Evolutionary conservation across 2,113 vertebrate species (phyloP).

Genomic region (Albula glossodonta): DNA sequence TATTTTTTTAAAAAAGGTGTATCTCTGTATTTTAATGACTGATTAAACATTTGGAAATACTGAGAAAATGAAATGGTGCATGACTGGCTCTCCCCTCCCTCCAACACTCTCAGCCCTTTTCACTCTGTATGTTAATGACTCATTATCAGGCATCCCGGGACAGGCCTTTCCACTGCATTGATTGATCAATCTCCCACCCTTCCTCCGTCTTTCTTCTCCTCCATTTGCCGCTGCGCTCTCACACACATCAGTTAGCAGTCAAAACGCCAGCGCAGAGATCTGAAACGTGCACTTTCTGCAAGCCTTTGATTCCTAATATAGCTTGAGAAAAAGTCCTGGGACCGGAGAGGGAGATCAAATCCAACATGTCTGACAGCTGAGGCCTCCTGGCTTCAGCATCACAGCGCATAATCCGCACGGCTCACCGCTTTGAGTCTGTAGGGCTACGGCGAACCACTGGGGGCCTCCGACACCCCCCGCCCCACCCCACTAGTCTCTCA

Average conservation of each 20-base stretch:
- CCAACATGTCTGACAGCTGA: not conserved
- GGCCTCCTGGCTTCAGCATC: not conserved
- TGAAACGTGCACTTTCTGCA: not conserved
- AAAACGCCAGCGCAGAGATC: not conserved
- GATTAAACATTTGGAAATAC: not conserved
- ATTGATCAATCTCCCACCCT: too few relatives aligned
- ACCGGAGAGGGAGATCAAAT: not conserved
- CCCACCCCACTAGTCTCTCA: too few relatives aligned
- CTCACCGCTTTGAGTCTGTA: not conserved
- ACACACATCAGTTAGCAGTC: not conserved
- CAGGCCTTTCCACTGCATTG: too few relatives aligned
- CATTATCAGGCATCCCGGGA: too few relatives aligned
- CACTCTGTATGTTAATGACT: too few relatives aligned
- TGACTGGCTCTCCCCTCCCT: not conserved
- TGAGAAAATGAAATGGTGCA: not conserved
- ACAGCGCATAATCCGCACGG: not conserved
- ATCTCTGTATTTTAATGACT: not conserved
- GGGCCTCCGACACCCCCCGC: not conserved
- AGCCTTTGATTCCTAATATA: conserved; percentile 14
- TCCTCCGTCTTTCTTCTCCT: too few relatives aligned
- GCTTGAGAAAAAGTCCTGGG: not conserved
- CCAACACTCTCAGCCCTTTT: too few relatives aligned
- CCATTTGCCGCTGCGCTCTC: too few relatives aligned
- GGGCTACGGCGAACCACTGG: not conserved
- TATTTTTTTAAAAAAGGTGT: not conserved